A percentile compares a stretch with the other conserved stretches of the same genome.
Evolutionary conservation across 2,113 vertebrate genomes (phyloP).

Genomic region (Strigops habroptila): DNA sequence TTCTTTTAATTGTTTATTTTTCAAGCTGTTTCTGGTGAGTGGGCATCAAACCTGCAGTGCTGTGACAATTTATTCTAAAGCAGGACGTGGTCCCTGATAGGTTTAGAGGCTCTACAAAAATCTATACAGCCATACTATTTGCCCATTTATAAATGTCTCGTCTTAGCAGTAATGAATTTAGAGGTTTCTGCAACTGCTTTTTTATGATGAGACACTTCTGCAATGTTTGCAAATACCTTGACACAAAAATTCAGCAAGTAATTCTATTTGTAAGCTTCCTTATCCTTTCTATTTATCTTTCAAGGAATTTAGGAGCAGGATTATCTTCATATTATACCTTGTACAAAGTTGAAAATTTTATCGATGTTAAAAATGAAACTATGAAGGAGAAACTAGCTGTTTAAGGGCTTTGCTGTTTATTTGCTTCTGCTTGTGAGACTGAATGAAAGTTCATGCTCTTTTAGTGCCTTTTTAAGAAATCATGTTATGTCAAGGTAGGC

Average conservation of each 20-base stretch:
- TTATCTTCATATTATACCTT: background rate
- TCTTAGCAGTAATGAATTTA: slow-evolving; percentile 53
- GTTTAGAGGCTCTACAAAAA: slow-evolving; percentile 38
- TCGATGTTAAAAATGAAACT: background rate
- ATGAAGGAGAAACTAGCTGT: background rate
- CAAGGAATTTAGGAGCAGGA: background rate
- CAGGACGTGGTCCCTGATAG: slow-evolving; percentile 6
- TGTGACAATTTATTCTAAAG: slow-evolving; percentile 31
- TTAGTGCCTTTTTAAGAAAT: slow-evolving; percentile 11
- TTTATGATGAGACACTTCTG: slow-evolving; percentile 3
- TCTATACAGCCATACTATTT: slow-evolving; percentile 10
- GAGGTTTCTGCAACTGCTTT: slow-evolving; percentile 24
- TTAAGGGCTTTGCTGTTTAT: background rate
- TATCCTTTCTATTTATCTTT: background rate
- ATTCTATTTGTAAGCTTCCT: background rate
- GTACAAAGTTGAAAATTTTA: background rate
- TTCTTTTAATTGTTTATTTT: slow-evolving; percentile 54
- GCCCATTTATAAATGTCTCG: slow-evolving; percentile 36
- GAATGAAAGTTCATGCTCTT: background rate
- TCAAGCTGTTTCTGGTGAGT: slow-evolving; percentile 38
- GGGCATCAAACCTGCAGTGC: slow-evolving; percentile 34
- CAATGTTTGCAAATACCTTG: background rate
- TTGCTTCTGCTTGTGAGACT: background rate
- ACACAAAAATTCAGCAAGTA: background rate
- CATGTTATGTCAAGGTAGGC: slow-evolving; percentile 8